Evolutionary conservation across 2,113 vertebrate genomes (phyloP).

Genomic region (Sylvia atricapilla): DNA sequence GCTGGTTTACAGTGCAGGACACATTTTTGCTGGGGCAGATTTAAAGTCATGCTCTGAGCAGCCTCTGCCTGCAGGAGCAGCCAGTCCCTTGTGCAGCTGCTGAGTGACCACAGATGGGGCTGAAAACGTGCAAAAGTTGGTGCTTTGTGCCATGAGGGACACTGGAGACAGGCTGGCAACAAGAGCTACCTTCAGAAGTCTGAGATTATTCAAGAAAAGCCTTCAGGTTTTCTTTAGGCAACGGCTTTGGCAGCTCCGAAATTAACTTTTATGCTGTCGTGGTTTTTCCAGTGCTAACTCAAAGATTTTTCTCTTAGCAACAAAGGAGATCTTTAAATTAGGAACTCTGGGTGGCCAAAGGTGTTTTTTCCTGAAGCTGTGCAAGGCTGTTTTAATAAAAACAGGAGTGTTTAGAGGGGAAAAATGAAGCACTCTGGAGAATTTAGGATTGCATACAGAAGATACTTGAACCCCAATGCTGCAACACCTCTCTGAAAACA

Average conservation of each 20-base stretch:
- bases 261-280: background rate
- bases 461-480: background rate
- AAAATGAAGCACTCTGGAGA: background rate
- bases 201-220: background rate
- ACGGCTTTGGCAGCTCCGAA: background rate
- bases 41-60: background rate
- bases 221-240: background rate
- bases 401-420: background rate
- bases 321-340: background rate
- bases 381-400: background rate
- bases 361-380: background rate
- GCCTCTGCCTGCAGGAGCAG: background rate
- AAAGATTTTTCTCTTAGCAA: background rate
- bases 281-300: background rate
- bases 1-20: rapidly evolving
- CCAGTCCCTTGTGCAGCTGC: background rate
- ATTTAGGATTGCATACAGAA: background rate
- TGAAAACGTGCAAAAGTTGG: background rate
- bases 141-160: background rate
- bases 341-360: background rate
- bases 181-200: background rate
- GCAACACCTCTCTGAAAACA: background rate
- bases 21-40: background rate
- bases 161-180: background rate
- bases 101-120: background rate